phyloP scores from a whole-genome alignment of 1,140 invertebrate species.

The Zaprionus vittiger region DNA sequence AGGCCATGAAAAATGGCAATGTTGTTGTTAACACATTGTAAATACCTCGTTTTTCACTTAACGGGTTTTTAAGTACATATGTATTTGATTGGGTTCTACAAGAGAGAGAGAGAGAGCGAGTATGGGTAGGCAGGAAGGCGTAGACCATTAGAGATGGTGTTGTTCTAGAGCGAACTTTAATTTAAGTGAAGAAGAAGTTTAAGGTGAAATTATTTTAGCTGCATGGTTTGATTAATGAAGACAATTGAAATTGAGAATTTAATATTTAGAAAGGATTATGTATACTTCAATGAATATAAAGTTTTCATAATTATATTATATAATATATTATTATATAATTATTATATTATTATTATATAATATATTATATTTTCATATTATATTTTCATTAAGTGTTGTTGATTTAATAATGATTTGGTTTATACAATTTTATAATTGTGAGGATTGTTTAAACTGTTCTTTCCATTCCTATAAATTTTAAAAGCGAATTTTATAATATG shows the following conservation, averaged over 20 bases:
- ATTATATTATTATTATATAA: too few relatives aligned
- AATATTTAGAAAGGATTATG: too few relatives aligned
- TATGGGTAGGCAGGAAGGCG: neutral
- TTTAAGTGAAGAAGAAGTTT: neutral
- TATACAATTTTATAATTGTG: neutral
- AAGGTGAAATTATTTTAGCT: neutral
- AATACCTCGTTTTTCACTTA: constrained; percentile 84
- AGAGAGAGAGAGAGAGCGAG: neutral
- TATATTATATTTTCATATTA: too few relatives aligned
- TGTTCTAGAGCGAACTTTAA: neutral
- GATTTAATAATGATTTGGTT: neutral
- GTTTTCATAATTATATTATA: too few relatives aligned
- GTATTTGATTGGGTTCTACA: constrained; percentile 31
- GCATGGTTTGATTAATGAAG: too few relatives aligned
- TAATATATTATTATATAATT: too few relatives aligned
- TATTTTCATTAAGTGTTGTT: too few relatives aligned
- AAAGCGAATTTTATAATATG: too few relatives aligned
- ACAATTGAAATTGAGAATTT: neutral
- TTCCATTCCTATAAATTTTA: neutral
- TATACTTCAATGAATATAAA: too few relatives aligned
- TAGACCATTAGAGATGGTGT: neutral
- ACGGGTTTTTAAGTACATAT: constrained; percentile 79
- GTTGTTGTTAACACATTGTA: constrained; percentile 84
- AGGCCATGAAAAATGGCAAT: constrained; percentile 74
- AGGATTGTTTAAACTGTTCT: too few relatives aligned